These are phyloP conservation scores for Oreochromis niloticus DNA, from an alignment of 2,113 vertebrate genomes.

Conservation along the genomic window DNA sequence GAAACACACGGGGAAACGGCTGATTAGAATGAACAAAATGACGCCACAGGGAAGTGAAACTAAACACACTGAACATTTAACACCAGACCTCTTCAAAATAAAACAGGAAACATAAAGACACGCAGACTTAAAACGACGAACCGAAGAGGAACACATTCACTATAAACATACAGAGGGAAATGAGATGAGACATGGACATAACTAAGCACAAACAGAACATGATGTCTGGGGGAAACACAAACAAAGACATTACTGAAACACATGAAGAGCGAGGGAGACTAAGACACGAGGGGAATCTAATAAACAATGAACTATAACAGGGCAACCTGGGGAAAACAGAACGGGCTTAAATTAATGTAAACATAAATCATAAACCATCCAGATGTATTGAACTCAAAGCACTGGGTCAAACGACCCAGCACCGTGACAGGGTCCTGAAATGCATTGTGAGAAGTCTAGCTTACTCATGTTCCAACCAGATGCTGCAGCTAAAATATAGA, in stretches of 20 bases:
- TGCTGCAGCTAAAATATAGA: background rate
- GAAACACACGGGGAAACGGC: background rate
- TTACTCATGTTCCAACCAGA: background rate
- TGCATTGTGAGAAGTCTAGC: fast-evolving
- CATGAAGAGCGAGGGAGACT: fast-evolving
- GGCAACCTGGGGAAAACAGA: fast-evolving
- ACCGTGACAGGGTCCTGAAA: background rate
- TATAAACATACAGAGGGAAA: background rate
- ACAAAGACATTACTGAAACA: background rate
- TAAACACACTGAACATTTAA: background rate
- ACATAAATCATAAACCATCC: background rate
- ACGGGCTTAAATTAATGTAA: background rate
- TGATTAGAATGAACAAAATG: background rate
- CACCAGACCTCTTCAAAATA: background rate
- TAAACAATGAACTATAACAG: background rate
- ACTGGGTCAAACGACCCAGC: background rate
- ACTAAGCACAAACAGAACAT: background rate
- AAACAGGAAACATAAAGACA: background rate
- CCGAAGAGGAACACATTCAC: fast-evolving
- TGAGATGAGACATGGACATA: background rate
- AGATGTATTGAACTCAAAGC: background rate
- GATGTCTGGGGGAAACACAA: fast-evolving
- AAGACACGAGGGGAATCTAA: background rate
- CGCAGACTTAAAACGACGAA: background rate
- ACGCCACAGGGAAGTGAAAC: background rate